Evolutionary conservation across 1,140 invertebrate genomes (phyloP), one percentile per base, ranked within the genome.

Genomic region (Drosophila neocordata): DNA sequence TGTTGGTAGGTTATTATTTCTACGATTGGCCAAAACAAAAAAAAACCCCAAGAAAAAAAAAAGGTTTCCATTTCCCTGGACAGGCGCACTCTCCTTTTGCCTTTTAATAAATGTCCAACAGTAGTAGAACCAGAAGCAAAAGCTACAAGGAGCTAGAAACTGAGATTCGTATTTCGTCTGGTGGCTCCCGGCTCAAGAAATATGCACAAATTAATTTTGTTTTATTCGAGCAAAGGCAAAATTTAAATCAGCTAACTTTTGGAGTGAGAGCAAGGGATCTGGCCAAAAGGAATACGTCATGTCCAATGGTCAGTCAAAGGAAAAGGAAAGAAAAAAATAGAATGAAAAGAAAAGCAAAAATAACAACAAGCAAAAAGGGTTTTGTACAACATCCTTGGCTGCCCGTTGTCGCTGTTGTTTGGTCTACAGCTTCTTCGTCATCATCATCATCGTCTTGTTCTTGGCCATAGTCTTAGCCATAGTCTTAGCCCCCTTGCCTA

Each of bases 201-300:
- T 83, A 88, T 88, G 83, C 83, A 88, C 83, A 88, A 87, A 88
- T 88, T 88, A 88, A 88, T 88, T 88, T 88, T 74, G 73, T 83
- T 89, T 88, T 83, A 88, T 88, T 88, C 75, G 67, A 70, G 67
- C 78, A 69, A 87, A 88, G 77, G 83, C 78, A 85, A 88, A 82
- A 88, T 88, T 88, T 88, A 88, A 88, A 88, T 89, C 83, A 88
- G 68, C 62, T 68, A 48, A 88, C 61, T 65, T 55, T 56, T 37
- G 51, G 12, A 1, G 35, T 15, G 27, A 24, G 27, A 6, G 4
- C 4, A 31, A 37, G 22, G 12, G 15, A 13, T 8, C 1, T n/a
- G 22, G 38, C 65, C 44, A 61, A 76, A 61, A 64, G 69, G 70
- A 79, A 81, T 81, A 87, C 82, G 82, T 87, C 82, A 80, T 85